Evolutionary conservation across 2,113 vertebrate genomes (phyloP).

Genomic region (Chlamydotis undulata): DNA sequence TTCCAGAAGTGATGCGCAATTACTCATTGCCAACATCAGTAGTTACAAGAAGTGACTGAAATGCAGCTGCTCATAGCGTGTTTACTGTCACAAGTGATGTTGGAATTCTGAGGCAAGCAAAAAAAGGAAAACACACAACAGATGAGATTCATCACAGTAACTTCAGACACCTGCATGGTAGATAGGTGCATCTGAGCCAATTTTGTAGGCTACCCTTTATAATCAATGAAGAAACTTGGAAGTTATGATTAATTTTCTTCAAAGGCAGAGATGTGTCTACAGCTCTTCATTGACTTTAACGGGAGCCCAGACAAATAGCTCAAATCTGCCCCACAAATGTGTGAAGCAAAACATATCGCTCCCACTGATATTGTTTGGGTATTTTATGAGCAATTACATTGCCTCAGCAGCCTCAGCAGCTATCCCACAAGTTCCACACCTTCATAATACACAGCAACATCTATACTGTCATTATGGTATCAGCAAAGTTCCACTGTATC

Average conservation of each 20-base stretch:
- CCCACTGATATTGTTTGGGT: constrained; percentile 6
- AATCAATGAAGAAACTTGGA: neutral
- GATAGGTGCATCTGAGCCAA: neutral
- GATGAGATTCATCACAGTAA: neutral
- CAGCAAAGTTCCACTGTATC: neutral
- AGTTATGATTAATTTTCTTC: constrained; percentile 29
- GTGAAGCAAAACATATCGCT: constrained; percentile 29
- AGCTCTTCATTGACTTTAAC: constrained; percentile 7
- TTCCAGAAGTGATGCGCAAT: neutral
- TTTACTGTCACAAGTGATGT: neutral
- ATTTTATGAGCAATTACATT: constrained; percentile 43
- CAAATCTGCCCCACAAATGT: constrained; percentile 4
- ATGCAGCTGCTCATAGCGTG: neutral
- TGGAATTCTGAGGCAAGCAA: constrained; percentile 22
- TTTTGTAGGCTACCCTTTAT: neutral
- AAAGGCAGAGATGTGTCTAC: constrained; percentile 12
- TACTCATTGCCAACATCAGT: neutral
- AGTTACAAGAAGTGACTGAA: constrained; percentile 13
- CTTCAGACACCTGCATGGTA: neutral
- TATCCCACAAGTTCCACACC: neutral
- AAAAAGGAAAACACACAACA: neutral
- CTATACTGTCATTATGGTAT: neutral
- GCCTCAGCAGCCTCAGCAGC: constrained; percentile 45
- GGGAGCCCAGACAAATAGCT: constrained; percentile 26
- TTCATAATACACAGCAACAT: neutral